Percentiles rank a stretch among this genome's conserved stretches.
Evolutionary conservation across 2,888 invertebrate genomes (phyloP).

Genomic region (Elmis aenea): DNA sequence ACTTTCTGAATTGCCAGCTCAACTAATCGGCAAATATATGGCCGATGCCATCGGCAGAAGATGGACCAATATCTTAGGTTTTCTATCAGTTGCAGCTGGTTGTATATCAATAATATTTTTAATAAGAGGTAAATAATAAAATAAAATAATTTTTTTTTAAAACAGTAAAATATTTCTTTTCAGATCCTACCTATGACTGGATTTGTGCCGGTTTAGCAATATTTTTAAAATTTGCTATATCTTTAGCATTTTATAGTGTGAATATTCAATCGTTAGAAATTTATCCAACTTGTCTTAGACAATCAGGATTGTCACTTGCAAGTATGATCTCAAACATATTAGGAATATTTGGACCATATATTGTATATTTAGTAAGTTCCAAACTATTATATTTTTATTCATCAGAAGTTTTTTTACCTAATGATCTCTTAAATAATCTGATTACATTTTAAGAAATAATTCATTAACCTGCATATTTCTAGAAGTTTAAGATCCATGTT

Average conservation of each 20-base stretch:
- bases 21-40: conserved; percentile 52
- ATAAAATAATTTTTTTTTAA: too few species aligned
- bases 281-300: conserved; percentile 62
- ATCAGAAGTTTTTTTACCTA: too few species aligned
- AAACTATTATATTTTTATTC: too few species aligned
- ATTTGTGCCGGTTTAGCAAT: conserved; percentile 38
- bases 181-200: conserved; percentile 8
- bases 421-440: too few species aligned
- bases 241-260: conserved; percentile 54
- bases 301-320: conserved; percentile 59
- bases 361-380: conserved; percentile 55
- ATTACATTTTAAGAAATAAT: too few species aligned
- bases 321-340: conserved; percentile 53
- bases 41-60: conserved; percentile 53
- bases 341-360: conserved; percentile 55
- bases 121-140: conserved; percentile 38
- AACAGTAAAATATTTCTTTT: conserved; percentile 3
- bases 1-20: conserved; percentile 59
- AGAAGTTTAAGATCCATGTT: too few species aligned
- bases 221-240: conserved; percentile 51
- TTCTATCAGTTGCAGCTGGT: conserved; percentile 41
- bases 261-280: conserved; percentile 61
- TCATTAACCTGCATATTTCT: too few species aligned
- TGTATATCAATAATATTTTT: conserved; percentile 46
- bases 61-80: conserved; percentile 48